Evolutionary conservation across 2,797 vertebrate genomes (phyloP).

Genomic region (Neosilurus mollespiculum): DNA sequence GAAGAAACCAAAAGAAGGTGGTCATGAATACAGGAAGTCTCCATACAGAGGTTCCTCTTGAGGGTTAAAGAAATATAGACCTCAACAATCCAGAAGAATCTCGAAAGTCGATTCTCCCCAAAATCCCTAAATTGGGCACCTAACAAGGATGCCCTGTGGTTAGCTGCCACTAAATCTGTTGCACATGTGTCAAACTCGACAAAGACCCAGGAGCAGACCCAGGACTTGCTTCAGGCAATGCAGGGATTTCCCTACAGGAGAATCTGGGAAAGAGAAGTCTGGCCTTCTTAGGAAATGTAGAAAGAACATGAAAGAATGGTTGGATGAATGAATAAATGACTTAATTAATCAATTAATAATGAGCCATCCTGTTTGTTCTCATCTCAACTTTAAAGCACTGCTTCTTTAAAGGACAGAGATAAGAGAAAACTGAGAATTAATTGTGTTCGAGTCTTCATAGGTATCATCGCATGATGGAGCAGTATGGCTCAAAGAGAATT

Average conservation of each 20-base stretch:
- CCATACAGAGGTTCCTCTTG: not conserved
- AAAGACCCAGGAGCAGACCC: not conserved
- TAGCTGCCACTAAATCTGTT: not conserved
- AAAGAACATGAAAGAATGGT: not conserved
- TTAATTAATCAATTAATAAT: not conserved
- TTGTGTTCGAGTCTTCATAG: constrained; percentile 1
- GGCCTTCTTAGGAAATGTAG: not conserved
- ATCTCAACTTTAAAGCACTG: not conserved
- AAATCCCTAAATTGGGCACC: not conserved
- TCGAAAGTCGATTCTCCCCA: not conserved
- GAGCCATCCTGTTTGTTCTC: not conserved
- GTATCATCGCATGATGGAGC: not conserved
- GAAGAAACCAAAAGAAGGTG: not conserved
- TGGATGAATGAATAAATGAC: not conserved
- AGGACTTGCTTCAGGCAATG: not conserved
- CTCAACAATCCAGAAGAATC: not conserved
- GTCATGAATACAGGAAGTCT: not conserved
- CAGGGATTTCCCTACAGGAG: not conserved
- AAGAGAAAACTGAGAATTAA: not conserved
- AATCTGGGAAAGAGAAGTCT: not conserved
- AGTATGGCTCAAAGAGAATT: not conserved
- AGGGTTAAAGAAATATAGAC: constrained; percentile 4
- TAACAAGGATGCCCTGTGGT: not conserved
- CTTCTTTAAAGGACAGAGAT: not conserved
- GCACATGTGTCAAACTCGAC: not conserved